Conservation (phyloP, 2,888 invertebrate genomes). For the Melipona beecheii region DNA sequence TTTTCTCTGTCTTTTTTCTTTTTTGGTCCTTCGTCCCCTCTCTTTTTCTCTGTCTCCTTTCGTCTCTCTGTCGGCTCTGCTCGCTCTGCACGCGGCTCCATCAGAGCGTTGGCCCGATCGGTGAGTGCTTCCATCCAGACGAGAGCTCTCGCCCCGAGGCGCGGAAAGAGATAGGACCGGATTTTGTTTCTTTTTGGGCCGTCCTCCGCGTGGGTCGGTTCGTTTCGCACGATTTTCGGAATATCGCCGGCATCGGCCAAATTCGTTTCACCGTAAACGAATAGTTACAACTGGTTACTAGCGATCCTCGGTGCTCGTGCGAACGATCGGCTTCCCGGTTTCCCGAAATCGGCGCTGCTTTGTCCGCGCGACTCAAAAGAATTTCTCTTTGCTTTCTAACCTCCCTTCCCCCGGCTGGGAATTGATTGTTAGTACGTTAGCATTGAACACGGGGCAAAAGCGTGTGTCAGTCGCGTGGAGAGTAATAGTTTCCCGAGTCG, state of each 20-base stretch:
- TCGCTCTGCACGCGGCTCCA: constrained; percentile 41
- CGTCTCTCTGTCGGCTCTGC: constrained; percentile 7
- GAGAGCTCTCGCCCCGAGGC: constrained; percentile 50
- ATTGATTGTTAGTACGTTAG: neutral
- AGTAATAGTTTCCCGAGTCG: neutral
- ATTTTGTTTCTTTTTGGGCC: constrained; percentile 38
- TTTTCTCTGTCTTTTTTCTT: constrained; percentile 16
- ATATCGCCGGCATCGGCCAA: constrained; percentile 44
- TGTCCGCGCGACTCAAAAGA: neutral
- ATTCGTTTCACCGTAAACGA: constrained; percentile 41
- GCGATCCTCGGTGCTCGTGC: neutral
- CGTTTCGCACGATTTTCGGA: constrained; percentile 58
- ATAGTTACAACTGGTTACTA: constrained; percentile 25
- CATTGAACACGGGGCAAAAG: neutral
- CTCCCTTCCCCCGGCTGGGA: neutral
- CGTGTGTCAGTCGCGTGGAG: neutral
- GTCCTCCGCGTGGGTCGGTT: neutral
- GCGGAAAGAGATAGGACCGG: constrained; percentile 33
- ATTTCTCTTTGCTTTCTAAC: neutral
- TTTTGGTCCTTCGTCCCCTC: neutral
- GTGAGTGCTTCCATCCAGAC: constrained; percentile 58
- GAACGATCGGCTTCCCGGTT: neutral
- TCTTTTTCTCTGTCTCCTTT: no score
- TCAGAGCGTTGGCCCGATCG: constrained; percentile 56
- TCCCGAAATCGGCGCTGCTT: neutral